These are phyloP conservation scores for Priapulus caudatus DNA, from an alignment of 2,888 invertebrate genomes.

Conservation along the genomic window DNA sequence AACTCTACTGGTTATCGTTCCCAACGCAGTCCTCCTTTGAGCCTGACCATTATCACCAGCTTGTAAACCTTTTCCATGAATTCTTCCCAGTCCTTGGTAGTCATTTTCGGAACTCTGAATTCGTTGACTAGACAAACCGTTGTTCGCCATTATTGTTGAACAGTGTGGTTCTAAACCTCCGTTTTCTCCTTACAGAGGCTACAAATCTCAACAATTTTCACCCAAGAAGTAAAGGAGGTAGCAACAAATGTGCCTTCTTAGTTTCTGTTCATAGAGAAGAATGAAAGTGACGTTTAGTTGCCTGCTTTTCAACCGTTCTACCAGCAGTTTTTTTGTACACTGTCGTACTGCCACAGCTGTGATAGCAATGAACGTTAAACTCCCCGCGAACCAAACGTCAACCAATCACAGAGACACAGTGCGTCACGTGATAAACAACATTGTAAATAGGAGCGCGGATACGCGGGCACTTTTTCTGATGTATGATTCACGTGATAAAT, in stretches of 20 bases:
- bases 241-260: too few relatives aligned
- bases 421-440: constrained; percentile 1
- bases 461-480: too few relatives aligned
- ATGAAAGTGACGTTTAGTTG: too few relatives aligned
- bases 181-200: too few relatives aligned
- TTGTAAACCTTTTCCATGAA: neutral
- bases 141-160: neutral
- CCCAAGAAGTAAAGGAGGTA: too few relatives aligned
- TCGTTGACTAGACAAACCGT: neutral
- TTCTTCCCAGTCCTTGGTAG: neutral
- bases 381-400: neutral
- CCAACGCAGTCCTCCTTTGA: constrained; percentile 31
- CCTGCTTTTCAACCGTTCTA: too few relatives aligned
- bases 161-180: too few relatives aligned
- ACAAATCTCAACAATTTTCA: too few relatives aligned
- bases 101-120: neutral
- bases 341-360: neutral
- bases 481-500: too few relatives aligned
- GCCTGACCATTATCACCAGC: too few relatives aligned
- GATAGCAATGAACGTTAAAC: neutral
- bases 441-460: neutral
- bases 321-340: too few relatives aligned
- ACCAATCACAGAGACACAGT: neutral
- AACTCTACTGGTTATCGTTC: constrained; percentile 29
- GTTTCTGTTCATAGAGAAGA: too few relatives aligned